phyloP scores from a whole-genome alignment of 2,888 invertebrate genomes.

The Mythimna lalbum region DNA sequence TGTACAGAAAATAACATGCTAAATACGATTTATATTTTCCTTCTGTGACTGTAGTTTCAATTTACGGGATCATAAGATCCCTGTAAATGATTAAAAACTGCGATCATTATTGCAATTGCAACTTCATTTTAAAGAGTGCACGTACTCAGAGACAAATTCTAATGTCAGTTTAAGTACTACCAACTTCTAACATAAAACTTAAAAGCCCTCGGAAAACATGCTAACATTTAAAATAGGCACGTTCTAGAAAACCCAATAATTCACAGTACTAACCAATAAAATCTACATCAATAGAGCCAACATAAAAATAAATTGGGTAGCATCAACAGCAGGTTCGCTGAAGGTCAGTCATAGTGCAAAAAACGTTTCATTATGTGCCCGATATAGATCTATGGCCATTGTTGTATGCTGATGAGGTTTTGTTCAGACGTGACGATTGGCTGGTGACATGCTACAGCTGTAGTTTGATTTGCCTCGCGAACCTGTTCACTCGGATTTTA shows the following conservation, averaged over 20 bases:
- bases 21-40: too few relatives aligned
- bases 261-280: slow-evolving; percentile 9
- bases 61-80: too few relatives aligned
- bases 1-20: too few relatives aligned
- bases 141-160: too few relatives aligned
- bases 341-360: slow-evolving; percentile 54
- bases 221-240: neutral
- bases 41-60: too few relatives aligned
- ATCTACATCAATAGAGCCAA: slow-evolving; percentile 15
- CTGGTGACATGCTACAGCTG: slow-evolving; percentile 19
- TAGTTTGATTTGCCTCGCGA: neutral
- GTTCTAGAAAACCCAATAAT: neutral
- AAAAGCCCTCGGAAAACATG: neutral
- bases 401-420: slow-evolving; percentile 52
- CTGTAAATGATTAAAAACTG: too few relatives aligned
- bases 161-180: too few relatives aligned
- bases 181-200: neutral
- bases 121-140: too few relatives aligned
- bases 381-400: slow-evolving; percentile 57
- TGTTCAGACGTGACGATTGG: slow-evolving; percentile 48
- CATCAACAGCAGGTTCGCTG: slow-evolving; percentile 28
- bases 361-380: slow-evolving; percentile 54
- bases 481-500: too few relatives aligned
- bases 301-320: slow-evolving; percentile 40
- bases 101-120: too few relatives aligned